Conservation (phyloP, 2,113 vertebrate species). For the Muntiacus muntjak region DNA sequence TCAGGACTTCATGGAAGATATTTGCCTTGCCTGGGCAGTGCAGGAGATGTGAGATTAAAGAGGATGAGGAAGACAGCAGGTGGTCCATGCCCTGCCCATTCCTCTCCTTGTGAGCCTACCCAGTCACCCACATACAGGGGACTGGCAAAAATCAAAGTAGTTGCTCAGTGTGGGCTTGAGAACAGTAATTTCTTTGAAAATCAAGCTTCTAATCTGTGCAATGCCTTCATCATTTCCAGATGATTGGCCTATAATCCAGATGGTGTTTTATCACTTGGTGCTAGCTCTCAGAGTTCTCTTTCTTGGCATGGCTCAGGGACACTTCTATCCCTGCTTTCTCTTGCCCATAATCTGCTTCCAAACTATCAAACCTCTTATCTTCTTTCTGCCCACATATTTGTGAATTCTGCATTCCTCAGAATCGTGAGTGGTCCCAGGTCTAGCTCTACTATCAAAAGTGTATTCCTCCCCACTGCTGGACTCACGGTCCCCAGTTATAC, state of each 20-base stretch:
- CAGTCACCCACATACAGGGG: neutral
- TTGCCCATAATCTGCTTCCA: neutral
- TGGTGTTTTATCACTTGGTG: neutral
- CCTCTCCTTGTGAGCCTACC: neutral
- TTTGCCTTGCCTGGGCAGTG: constrained; percentile 36
- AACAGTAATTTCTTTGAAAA: neutral
- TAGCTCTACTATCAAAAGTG: neutral
- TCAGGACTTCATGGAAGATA: constrained; percentile 47
- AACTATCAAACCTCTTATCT: neutral
- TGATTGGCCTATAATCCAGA: neutral
- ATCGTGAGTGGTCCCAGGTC: neutral
- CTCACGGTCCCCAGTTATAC: neutral
- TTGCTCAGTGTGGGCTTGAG: neutral
- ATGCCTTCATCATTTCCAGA: neutral
- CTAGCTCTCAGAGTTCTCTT: neutral
- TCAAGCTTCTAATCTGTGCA: neutral
- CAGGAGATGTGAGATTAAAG: constrained; percentile 37
- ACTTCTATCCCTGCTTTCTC: neutral
- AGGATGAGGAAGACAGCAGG: constrained; percentile 30
- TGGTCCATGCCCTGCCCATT: constrained; percentile 6
- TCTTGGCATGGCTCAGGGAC: neutral
- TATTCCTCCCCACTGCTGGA: neutral
- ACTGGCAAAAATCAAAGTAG: constrained; percentile 25
- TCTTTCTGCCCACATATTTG: neutral
- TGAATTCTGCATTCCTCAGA: neutral